phyloP scores from a whole-genome alignment of 2,888 invertebrate genomes.

The Drosophila prolongata region DNA sequence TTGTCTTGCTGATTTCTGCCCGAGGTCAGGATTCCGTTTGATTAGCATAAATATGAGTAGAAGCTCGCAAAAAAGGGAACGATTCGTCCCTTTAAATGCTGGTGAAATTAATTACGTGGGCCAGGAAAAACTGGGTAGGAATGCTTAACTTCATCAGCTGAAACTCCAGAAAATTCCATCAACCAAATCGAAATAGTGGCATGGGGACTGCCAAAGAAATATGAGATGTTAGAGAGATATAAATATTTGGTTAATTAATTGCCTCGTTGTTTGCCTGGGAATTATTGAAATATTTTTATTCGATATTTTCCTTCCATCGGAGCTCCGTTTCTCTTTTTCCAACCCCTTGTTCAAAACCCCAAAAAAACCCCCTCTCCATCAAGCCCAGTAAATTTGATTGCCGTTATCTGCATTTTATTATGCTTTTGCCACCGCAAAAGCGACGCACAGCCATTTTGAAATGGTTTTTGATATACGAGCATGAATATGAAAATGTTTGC shows the following conservation, averaged over 20 bases:
- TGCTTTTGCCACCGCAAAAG: slow-evolving; percentile 62
- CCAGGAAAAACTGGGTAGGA: slow-evolving; percentile 12
- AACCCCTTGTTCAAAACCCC: neutral
- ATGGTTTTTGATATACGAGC: slow-evolving; percentile 72
- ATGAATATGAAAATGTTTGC: slow-evolving; percentile 51
- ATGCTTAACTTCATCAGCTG: neutral
- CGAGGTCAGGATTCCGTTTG: slow-evolving; percentile 79
- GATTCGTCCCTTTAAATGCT: slow-evolving; percentile 36
- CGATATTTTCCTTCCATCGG: slow-evolving; percentile 24
- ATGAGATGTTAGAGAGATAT: slow-evolving; percentile 17
- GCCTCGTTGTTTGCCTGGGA: slow-evolving; percentile 41
- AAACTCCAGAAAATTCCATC: slow-evolving; percentile 16
- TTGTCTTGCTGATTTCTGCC: slow-evolving; percentile 73
- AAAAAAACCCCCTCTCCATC: neutral
- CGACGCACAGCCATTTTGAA: slow-evolving; percentile 55
- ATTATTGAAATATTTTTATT: slow-evolving; percentile 52
- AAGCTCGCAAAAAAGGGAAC: slow-evolving; percentile 34
- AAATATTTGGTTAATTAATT: slow-evolving; percentile 65
- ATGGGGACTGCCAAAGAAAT: slow-evolving; percentile 3
- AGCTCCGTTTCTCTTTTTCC: neutral
- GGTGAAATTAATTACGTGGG: slow-evolving; percentile 46
- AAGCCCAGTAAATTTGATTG: slow-evolving; percentile 64
- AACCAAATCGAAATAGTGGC: neutral
- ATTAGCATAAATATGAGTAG: slow-evolving; percentile 69
- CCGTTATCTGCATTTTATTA: slow-evolving; percentile 78